Evolutionary conservation across 2,113 vertebrate genomes (phyloP).

Genomic region (Callocephalon fimbriatum): DNA sequence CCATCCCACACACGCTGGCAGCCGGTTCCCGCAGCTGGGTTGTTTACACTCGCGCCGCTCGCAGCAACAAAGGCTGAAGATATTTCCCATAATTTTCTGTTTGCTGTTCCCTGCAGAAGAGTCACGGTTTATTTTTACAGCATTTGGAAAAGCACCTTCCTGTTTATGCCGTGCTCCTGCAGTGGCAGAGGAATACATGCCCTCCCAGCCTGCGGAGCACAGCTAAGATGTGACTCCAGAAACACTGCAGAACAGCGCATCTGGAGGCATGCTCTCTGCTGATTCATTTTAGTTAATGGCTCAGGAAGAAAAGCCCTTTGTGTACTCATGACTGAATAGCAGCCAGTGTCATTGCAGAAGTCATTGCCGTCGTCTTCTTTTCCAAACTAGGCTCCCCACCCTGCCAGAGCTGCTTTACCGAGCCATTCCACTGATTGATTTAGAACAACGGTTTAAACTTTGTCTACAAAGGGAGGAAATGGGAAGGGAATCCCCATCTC

Average conservation of each 20-base stretch:
- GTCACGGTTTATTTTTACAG: slow-evolving; percentile 22
- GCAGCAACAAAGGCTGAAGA: background rate
- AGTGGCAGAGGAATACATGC: background rate
- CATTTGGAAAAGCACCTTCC: slow-evolving; percentile 21
- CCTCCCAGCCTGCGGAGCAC: background rate
- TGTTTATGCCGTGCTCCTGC: background rate
- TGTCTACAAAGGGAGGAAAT: background rate
- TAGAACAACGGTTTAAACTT: background rate
- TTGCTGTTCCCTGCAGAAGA: background rate
- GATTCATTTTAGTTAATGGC: slow-evolving; percentile 22
- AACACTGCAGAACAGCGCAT: background rate
- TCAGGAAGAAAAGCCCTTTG: slow-evolving; percentile 37
- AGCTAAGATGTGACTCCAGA: background rate
- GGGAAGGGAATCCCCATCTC: slow-evolving; percentile 8
- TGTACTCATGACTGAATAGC: background rate
- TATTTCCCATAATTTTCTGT: slow-evolving; percentile 12
- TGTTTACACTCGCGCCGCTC: background rate
- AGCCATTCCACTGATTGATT: background rate
- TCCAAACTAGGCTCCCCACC: background rate
- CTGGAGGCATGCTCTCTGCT: background rate
- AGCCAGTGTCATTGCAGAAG: background rate
- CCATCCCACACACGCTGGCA: background rate
- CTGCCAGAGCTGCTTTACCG: background rate
- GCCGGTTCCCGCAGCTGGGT: background rate
- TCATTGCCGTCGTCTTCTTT: background rate